Evolutionary conservation across 2,888 invertebrate genomes (phyloP), one percentile per base, ranked within the genome.

Genomic region (Strigamia crassipes): DNA sequence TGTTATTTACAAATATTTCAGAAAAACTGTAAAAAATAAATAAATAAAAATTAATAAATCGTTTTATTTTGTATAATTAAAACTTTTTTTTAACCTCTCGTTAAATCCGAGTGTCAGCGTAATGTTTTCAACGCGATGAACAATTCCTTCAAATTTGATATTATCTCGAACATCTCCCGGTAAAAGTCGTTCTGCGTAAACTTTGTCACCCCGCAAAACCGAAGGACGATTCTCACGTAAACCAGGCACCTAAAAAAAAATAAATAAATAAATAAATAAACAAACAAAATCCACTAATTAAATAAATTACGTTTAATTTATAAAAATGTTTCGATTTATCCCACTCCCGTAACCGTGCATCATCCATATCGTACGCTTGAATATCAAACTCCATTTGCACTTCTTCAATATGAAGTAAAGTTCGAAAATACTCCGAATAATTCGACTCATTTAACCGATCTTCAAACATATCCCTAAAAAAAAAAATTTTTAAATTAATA

Each of bases 371-470:
- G 23, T 78, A 78, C 4, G 13, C 15, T 13, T 6, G 12, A 27
- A 78, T 78, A 78, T 78, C 78, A 34, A n/a, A 31, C n/a, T 78
- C 78, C 38, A 78, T 34, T 38, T 78, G 78, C n/a, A 78, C 1
- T 78, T 78, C 78, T 78, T 78, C 78, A 8, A 78, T 34, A 27
- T 78, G 78, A 34, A 78, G 38, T n/a, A 78, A n/a, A 21, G 78
- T 78, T 78, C 10, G 3, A 27, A 78, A 78, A 38, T 34, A 78
- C 27, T 78, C 13, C 4, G 78, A 31, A 78, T 78, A 78, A 78
- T 78, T 78, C 23, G 5, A n/a, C n/a, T 9, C 13, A 10, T 10
- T n/a, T 27, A 78, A 27, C 8, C 38, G 4, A 23, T 78, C 78
- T n/a, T 78, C 78, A 27, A 78, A 78, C 78, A 78, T 78, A 10